Conservation (phyloP, 2,888 invertebrate genomes). For the Toxonevra muliebris region DNA sequence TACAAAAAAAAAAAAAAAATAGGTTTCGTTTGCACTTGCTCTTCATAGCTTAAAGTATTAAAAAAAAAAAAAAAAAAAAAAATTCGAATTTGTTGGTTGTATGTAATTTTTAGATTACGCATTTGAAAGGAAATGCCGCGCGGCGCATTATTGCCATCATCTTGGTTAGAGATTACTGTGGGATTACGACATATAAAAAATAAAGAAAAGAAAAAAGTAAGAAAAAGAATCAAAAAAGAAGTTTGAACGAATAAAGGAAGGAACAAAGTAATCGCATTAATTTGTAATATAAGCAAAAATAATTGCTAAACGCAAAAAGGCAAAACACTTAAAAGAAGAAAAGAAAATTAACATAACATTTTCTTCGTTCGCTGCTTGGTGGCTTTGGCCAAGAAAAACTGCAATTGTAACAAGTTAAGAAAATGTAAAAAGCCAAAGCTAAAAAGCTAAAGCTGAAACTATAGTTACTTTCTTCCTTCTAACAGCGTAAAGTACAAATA, state of each 20-base stretch:
- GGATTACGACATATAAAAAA: no score
- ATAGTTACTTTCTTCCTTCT: neutral
- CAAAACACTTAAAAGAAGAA: neutral
- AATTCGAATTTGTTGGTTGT: no score
- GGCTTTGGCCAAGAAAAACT: neutral
- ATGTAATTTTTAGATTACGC: no score
- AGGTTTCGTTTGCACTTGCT: no score
- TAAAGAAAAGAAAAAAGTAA: slow-evolving; percentile 38
- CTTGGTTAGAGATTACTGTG: no score
- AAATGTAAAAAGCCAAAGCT: neutral
- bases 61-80: no score
- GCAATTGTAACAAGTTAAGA: neutral
- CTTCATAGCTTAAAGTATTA: no score
- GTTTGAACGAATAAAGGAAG: no score
- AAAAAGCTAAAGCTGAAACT: neutral
- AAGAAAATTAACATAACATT: slow-evolving; percentile 1
- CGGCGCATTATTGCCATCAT: no score
- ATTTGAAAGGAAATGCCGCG: no score
- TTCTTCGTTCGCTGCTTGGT: neutral
- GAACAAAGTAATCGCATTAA: slow-evolving; percentile 49
- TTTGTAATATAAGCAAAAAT: slow-evolving; percentile 48
- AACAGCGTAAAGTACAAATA: slow-evolving; percentile 8
- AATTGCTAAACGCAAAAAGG: neutral
- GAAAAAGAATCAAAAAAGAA: no score
- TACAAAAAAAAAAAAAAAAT: no score